A percentile compares a stretch with the other conserved stretches of the same genome.
Conservation (phyloP, 2,113 vertebrate genomes). For the Podilymbus podiceps region DNA sequence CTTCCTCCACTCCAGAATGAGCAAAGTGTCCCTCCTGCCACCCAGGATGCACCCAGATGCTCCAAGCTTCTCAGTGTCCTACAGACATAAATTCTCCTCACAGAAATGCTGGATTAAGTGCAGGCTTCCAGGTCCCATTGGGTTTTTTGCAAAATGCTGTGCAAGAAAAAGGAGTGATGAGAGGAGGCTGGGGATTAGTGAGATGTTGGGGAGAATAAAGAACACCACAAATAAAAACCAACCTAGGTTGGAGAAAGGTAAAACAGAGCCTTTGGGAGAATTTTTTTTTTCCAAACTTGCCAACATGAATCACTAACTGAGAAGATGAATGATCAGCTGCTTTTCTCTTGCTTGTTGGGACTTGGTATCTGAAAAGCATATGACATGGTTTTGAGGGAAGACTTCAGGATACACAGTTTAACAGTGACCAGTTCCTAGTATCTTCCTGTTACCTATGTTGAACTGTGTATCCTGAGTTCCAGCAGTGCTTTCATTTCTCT, state of each 20-base stretch:
- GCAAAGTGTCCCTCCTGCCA: neutral
- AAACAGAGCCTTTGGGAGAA: neutral
- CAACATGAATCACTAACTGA: neutral
- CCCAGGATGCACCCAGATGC: too few relatives aligned
- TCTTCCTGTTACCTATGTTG: neutral
- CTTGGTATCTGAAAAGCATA: neutral
- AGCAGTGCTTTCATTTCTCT: neutral
- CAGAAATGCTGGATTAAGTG: neutral
- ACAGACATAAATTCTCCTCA: rapidly evolving
- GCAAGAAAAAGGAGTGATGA: neutral
- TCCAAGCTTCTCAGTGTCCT: neutral
- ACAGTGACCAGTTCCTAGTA: neutral
- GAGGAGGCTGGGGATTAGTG: neutral
- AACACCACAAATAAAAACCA: neutral
- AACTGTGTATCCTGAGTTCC: neutral
- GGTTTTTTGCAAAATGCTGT: neutral
- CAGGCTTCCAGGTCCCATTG: neutral
- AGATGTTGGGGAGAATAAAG: neutral
- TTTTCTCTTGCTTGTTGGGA: neutral
- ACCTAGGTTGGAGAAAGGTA: neutral
- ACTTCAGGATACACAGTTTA: neutral
- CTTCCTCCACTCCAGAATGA: neutral
- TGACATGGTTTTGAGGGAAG: neutral
- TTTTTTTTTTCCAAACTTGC: neutral
- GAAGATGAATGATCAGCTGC: neutral